Percentiles rank a stretch among this genome's conserved stretches.
phyloP scores from a whole-genome alignment of 2,113 vertebrate genomes.

The Asarcornis scutulata region DNA sequence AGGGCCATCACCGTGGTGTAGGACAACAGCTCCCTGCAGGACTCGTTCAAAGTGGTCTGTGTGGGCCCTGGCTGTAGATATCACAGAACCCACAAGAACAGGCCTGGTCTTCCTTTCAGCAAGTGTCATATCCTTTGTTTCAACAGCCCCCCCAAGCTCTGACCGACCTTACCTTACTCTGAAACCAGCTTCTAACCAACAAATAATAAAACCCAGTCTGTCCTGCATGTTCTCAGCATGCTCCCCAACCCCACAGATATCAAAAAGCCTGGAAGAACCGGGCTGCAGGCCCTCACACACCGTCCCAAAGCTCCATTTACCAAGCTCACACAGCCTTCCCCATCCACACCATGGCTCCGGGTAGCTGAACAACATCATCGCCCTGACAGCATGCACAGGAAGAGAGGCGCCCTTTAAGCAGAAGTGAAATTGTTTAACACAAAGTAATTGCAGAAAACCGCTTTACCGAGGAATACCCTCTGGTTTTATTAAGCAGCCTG shows the following conservation, averaged over 20 bases:
- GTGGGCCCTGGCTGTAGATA: not conserved
- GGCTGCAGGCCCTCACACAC: not conserved
- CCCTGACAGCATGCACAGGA: not conserved
- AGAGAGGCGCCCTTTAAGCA: constrained; percentile 4
- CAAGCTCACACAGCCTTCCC: not conserved
- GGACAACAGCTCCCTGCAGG: not conserved
- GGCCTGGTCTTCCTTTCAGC: not conserved
- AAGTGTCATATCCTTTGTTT: not conserved
- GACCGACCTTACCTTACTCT: not conserved
- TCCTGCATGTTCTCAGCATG: not conserved
- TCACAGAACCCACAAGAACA: constrained; percentile 23
- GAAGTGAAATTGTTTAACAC: constrained; percentile 53
- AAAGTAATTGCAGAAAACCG: constrained; percentile 55
- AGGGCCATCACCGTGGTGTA: not conserved
- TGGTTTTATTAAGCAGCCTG: constrained; percentile 12
- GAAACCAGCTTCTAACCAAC: not conserved
- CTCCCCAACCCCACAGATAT: rapidly evolving
- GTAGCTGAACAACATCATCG: not conserved
- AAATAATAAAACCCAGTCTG: not conserved
- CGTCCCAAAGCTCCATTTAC: not conserved
- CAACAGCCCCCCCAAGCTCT: not conserved
- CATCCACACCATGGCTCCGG: rapidly evolving
- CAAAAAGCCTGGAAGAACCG: rapidly evolving
- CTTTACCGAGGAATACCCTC: constrained; percentile 62
- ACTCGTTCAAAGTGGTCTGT: not conserved